A percentile compares a stretch with the other conserved stretches of the same genome.
Conservation (phyloP, 2,888 invertebrate species). For the Gastrophysa polygoni region DNA sequence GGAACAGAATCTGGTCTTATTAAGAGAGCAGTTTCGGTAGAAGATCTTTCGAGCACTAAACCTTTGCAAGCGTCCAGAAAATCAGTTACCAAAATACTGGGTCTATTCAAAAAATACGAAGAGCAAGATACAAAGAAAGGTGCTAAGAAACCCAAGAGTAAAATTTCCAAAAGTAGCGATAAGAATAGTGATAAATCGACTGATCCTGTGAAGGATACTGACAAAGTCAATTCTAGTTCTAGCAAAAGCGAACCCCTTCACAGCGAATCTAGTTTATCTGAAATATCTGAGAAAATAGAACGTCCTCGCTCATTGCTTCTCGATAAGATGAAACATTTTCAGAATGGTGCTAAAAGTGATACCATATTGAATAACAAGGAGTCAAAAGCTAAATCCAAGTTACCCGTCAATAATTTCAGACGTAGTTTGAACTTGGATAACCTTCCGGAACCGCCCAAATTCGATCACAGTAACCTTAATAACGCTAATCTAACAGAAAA, state of each 20-base stretch:
- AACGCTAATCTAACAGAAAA: slow-evolving; percentile 29
- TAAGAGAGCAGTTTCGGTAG: slow-evolving; percentile 75
- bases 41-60: slow-evolving; percentile 63
- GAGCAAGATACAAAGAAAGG: slow-evolving; percentile 58
- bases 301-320: slow-evolving; percentile 63
- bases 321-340: slow-evolving; percentile 63
- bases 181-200: slow-evolving; percentile 45
- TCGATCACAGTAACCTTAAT: slow-evolving; percentile 33
- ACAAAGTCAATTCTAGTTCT: slow-evolving; percentile 32
- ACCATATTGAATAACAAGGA: slow-evolving; percentile 35
- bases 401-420: slow-evolving; percentile 53
- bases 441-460: slow-evolving; percentile 43
- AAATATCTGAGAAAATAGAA: slow-evolving; percentile 58
- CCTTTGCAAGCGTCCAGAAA: slow-evolving; percentile 67
- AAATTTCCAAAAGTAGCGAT: slow-evolving; percentile 30
- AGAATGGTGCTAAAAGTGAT: slow-evolving; percentile 60
- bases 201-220: slow-evolving; percentile 35
- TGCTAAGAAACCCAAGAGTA: slow-evolving; percentile 41
- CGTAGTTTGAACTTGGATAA: slow-evolving; percentile 55
- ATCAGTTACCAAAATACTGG: slow-evolving; percentile 76
- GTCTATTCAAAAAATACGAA: slow-evolving; percentile 77
- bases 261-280: slow-evolving; percentile 36
- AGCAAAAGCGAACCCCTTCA: slow-evolving; percentile 14
- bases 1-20: slow-evolving; percentile 70
- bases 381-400: slow-evolving; percentile 49